Evolutionary conservation across 2,113 vertebrate species (phyloP), one percentile per base, ranked within the genome.

Genomic region (Heterotis niloticus): DNA sequence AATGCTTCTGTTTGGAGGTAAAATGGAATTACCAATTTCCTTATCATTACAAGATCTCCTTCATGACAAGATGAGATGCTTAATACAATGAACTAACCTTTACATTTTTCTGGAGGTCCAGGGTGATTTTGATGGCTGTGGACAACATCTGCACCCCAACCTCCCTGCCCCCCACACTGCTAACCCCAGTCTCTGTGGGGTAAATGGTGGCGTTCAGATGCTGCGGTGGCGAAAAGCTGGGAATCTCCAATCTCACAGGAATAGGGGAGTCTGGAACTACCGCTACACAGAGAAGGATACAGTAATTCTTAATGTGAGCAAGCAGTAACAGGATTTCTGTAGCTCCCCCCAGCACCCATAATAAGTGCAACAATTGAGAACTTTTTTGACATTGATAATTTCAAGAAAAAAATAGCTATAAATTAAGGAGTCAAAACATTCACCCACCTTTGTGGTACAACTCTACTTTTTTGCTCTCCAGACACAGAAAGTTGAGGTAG

Each of bases 181-280:
- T 90, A 83, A 94, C 89, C 5, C 95, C 95, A 80, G 92, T 91
- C 82, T 96, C 95, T 0, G 95, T 96, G 24, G 92, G 91, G 83
- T 95, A 96, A 86, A 97, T 95, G 84, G 94, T 96, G 0, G 89
- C 92, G 81, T 93, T 89, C 84, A 97, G 84, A 78, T 94, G 88
- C 24, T 88, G 87, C 0, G 94, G 95, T 0, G 93, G 85, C 12
- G 84, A 60, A 75, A 94, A 96, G 82, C 70, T 91, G 75, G 94
- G 93, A 81, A 94, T 89, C 51, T 96, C 94, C 83, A 97, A 79
- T 52, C 82, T 89, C 62, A 75, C 84, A 1, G 94, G 93, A 71
- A 93, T 73, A 24, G 85, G 75, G 79, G 90, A 91, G 87, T 95
- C 90, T 23, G 94, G 92, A 17, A 95, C 82, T 1, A 87, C 89